Evolutionary conservation across 2,797 vertebrate species (phyloP).

Genomic region (Sciaenops ocellatus): DNA sequence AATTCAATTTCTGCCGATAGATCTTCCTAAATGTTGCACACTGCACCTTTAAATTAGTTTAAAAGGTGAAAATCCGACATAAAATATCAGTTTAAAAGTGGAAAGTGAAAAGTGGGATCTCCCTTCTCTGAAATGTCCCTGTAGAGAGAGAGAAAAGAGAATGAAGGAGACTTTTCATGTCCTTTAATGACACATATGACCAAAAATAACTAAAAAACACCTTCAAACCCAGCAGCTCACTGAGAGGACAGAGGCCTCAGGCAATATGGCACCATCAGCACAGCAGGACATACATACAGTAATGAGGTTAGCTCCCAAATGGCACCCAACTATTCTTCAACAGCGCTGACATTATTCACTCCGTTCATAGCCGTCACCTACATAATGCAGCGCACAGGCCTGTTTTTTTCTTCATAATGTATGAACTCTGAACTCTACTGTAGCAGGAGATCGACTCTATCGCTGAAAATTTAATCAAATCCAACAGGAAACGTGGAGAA

Average conservation of each 20-base stretch:
- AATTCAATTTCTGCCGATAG: too few species aligned
- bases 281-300: slow-evolving; percentile 59
- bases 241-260: slow-evolving; percentile 38
- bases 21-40: too few species aligned
- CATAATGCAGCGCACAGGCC: slow-evolving; percentile 46
- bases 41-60: neutral
- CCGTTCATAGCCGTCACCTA: slow-evolving; percentile 40
- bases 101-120: slow-evolving; percentile 8
- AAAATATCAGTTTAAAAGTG: neutral
- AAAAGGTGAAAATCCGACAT: neutral
- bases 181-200: slow-evolving; percentile 55
- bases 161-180: slow-evolving; percentile 52
- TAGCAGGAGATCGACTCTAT: slow-evolving; percentile 17
- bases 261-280: slow-evolving; percentile 33
- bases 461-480: slow-evolving; percentile 36
- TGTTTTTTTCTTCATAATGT: slow-evolving; percentile 45
- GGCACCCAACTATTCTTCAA: slow-evolving; percentile 30
- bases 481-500: slow-evolving; percentile 20
- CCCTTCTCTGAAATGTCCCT: slow-evolving; percentile 2
- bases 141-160: slow-evolving; percentile 7
- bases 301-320: slow-evolving; percentile 65
- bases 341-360: slow-evolving; percentile 12
- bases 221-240: slow-evolving; percentile 43
- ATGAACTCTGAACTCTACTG: slow-evolving; percentile 42
- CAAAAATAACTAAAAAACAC: slow-evolving; percentile 64